phyloP scores from a whole-genome alignment of 2,113 vertebrate genomes.

The Tupaia tana region DNA sequence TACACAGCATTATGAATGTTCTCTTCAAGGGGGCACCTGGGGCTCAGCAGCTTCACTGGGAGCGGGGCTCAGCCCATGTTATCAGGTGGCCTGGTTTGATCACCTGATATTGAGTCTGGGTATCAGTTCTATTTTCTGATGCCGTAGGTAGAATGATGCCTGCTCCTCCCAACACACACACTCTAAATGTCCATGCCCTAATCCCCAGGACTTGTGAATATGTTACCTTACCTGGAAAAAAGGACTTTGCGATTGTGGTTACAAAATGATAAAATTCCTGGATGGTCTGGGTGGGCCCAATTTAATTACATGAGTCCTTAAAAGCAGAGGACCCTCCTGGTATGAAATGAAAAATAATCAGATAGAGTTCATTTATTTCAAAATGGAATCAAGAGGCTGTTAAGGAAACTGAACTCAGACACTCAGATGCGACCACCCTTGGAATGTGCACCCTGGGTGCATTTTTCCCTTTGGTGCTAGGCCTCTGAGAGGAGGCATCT shows the following conservation, averaged over 20 bases:
- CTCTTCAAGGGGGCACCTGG: neutral
- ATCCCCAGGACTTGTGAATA: neutral
- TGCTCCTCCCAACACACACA: too few relatives aligned
- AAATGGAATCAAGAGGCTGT: too few relatives aligned
- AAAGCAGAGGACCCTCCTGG: neutral
- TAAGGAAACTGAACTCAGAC: too few relatives aligned
- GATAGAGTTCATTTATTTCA: too few relatives aligned
- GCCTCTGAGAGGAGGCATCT: too few relatives aligned
- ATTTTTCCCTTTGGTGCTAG: too few relatives aligned
- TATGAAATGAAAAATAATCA: too few relatives aligned
- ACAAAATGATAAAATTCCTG: neutral
- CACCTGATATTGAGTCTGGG: too few relatives aligned
- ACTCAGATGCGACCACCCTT: too few relatives aligned
- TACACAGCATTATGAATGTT: neutral
- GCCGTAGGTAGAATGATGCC: neutral
- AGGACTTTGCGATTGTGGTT: neutral
- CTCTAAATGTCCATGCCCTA: neutral
- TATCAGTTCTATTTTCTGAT: neutral
- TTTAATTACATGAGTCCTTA: neutral
- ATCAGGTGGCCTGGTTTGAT: neutral
- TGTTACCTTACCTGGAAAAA: neutral
- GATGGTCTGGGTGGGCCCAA: neutral
- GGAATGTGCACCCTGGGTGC: too few relatives aligned
- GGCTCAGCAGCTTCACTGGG: neutral
- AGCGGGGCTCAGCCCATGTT: neutral